A percentile compares a stretch with the other conserved stretches of the same genome.
Evolutionary conservation across 1,140 invertebrate genomes (phyloP).

Genomic region (Bathynomus jamesi): DNA sequence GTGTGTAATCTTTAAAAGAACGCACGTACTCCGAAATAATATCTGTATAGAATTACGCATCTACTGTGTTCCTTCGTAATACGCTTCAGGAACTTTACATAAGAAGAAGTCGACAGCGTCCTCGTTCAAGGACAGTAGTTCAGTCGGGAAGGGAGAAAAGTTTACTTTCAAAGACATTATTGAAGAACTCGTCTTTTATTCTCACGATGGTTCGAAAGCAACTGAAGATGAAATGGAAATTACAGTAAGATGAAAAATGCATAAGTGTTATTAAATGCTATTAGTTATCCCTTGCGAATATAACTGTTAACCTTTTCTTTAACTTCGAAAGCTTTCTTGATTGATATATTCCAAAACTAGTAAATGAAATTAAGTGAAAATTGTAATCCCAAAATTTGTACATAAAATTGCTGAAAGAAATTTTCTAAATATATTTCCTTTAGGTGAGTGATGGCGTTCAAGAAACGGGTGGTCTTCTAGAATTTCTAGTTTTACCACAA

Average conservation of each 20-base stretch:
- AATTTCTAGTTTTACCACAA: conserved; percentile 18
- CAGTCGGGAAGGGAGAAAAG: conserved; percentile 11
- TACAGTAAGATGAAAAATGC: conserved; percentile 29
- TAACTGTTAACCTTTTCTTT: too few relatives aligned
- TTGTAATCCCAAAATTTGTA: too few relatives aligned
- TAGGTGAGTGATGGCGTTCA: conserved; percentile 34
- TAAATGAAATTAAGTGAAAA: too few relatives aligned
- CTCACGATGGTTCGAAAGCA: conserved; percentile 30
- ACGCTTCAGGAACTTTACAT: conserved; percentile 28
- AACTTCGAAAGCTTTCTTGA: too few relatives aligned
- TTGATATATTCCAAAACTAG: too few relatives aligned
- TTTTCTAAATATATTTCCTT: neutral
- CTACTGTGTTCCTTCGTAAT: too few relatives aligned
- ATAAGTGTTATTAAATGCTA: too few relatives aligned
- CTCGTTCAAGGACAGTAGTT: conserved; percentile 29
- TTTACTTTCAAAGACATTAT: conserved; percentile 27
- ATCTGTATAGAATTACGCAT: too few relatives aligned
- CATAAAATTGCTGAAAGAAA: too few relatives aligned
- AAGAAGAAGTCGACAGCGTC: conserved; percentile 9
- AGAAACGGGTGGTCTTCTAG: conserved; percentile 33
- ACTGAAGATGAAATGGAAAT: conserved; percentile 30
- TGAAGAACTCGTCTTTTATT: conserved; percentile 25
- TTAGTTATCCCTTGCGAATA: too few relatives aligned
- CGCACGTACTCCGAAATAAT: too few relatives aligned
- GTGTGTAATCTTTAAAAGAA: too few relatives aligned